These are phyloP conservation scores for Chauna torquata DNA, from an alignment of 2,113 vertebrate species.

Conservation along the genomic window DNA sequence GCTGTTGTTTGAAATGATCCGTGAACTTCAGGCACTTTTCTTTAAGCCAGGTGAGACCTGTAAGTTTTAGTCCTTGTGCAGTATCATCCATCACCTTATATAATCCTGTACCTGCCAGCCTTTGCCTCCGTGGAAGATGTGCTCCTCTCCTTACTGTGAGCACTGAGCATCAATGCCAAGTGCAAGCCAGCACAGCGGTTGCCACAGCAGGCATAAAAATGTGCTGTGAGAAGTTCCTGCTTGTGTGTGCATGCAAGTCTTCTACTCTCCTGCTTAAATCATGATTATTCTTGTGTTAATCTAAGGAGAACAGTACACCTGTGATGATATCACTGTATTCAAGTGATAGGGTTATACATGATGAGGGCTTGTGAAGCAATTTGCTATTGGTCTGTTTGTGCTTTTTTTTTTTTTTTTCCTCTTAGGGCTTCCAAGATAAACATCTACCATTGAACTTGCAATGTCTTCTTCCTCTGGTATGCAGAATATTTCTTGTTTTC, in stretches of 20 bases:
- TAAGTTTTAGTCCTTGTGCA: neutral
- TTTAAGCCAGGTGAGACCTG: neutral
- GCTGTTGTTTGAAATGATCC: neutral
- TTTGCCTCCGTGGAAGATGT: neutral
- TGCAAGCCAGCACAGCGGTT: accelerated
- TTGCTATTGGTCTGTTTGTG: neutral
- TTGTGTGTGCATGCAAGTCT: neutral
- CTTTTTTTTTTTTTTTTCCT: neutral
- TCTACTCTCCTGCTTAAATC: neutral
- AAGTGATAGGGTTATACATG: neutral
- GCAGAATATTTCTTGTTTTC: neutral
- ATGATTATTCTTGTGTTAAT: neutral
- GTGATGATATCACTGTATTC: neutral
- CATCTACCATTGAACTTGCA: neutral
- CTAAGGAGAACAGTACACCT: neutral
- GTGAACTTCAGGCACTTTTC: neutral
- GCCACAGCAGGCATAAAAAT: neutral
- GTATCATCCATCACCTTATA: no score
- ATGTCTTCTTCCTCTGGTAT: neutral
- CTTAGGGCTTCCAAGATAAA: neutral
- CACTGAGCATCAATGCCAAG: accelerated
- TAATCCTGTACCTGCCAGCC: neutral
- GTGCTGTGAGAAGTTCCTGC: neutral
- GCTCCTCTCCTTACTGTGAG: neutral
- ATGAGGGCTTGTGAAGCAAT: neutral